Evolutionary conservation across 1,140 invertebrate genomes (phyloP), one percentile per base, ranked within the genome.

Genomic region (Yoshiicerus persimilis): DNA sequence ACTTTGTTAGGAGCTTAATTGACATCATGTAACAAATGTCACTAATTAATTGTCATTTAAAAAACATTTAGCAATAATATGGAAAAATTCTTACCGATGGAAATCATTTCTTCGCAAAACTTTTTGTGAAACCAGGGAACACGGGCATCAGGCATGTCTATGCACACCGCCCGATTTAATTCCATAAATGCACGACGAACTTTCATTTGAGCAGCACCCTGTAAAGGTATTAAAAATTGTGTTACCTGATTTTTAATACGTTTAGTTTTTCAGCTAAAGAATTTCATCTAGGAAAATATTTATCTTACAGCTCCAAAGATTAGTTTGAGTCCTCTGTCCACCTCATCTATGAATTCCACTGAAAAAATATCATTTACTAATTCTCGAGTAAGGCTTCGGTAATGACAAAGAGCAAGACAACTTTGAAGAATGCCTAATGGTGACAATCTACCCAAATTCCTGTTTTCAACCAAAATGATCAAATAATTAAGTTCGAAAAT

Each of bases 121-220:
- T 94, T 94, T 88, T 94, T 93, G 91, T 95, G 95, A 90, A 95
- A 95, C 95, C 95, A 95, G 3, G 95, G 95, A 36, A 95, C 92
- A 90, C 94, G 93, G 25, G 92, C 91, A 77, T 87, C 56, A 0
- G 95, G 94, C 90, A 94, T 92, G 91, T 95, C 95, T 25, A 95
- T 91, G 88, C 95, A 95, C 11, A 95, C 94, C 6, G 94, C 93
- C 86, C 95, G 92, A 92, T 95, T 95, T 23, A 95, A 90, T 85
- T 94, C 92, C 94, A 95, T 95, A 20, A 95, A 92, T 41, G 91
- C 90, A 77, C 93, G 91, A 23, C 94, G 92, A 2, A 95, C 92
- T 87, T 92, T 91, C 20, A 92, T 89, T 1, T 94, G 93, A 92
- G 94, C 94, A 10, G 91, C 92, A 34, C 91, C 92, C 94, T 94